These are phyloP conservation scores for Ctenodactylus gundi DNA, from an alignment of 2,113 vertebrate species.

Conservation along the genomic window DNA sequence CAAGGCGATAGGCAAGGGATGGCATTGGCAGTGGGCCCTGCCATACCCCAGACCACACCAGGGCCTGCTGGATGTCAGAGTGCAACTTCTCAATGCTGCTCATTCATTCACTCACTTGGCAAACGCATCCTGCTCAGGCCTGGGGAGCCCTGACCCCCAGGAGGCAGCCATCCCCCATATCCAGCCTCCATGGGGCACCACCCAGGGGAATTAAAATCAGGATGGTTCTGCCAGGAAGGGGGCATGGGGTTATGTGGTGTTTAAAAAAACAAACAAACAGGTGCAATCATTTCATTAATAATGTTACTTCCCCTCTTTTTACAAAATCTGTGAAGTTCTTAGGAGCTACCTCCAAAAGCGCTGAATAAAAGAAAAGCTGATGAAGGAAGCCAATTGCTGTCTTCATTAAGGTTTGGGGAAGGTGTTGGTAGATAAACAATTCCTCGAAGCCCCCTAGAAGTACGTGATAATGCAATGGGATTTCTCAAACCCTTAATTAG, in stretches of 20 bases:
- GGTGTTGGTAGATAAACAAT: neutral
- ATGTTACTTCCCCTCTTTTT: neutral
- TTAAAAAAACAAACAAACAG: too few species aligned
- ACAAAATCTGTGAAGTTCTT: neutral
- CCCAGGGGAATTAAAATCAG: neutral
- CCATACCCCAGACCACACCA: too few species aligned
- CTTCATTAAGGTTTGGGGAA: neutral
- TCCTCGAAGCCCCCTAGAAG: neutral
- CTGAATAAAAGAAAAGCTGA: slow-evolving; percentile 9
- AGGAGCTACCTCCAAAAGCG: neutral
- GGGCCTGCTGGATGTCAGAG: too few species aligned
- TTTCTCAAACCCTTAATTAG: neutral
- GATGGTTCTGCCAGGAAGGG: neutral
- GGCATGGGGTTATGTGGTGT: neutral
- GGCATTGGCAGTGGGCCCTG: too few species aligned
- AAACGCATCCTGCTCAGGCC: neutral
- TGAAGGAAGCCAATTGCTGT: neutral
- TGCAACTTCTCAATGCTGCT: neutral
- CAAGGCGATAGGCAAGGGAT: neutral
- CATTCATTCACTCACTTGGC: neutral
- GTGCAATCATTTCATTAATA: neutral
- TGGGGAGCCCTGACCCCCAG: too few species aligned
- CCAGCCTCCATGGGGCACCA: neutral
- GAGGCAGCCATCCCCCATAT: too few species aligned
- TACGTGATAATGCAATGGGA: neutral